These are phyloP conservation scores for Melanotaenia parkinsoni DNA, from an alignment of 2,797 vertebrate species.

Conservation along the genomic window DNA sequence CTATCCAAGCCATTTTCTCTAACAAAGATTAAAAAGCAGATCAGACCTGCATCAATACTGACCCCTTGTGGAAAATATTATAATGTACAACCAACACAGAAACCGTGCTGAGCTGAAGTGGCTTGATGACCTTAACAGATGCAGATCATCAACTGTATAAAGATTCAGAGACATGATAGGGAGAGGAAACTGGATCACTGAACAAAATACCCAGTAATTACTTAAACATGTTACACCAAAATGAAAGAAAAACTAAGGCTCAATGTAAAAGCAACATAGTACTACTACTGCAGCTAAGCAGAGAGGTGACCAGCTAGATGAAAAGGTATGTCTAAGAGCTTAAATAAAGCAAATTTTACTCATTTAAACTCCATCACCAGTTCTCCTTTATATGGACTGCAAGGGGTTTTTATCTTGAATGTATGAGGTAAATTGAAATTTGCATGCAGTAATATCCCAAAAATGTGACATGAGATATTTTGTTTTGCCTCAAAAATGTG, in stretches of 20 bases:
- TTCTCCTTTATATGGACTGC: no score
- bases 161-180: constrained; percentile 5
- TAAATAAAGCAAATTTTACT: no score
- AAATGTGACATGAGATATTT: no score
- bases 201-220: neutral
- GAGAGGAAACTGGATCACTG: neutral
- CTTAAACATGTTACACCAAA: neutral
- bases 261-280: no score
- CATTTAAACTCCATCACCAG: no score
- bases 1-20: neutral
- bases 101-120: neutral
- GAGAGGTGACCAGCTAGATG: no score
- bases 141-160: neutral
- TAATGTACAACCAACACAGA: constrained; percentile 30
- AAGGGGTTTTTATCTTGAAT: no score
- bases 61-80: constrained; percentile 64
- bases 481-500: no score
- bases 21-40: neutral
- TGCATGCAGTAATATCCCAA: no score
- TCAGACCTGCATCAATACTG: constrained; percentile 62
- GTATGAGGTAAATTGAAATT: no score
- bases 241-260: neutral
- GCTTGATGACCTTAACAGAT: constrained; percentile 12
- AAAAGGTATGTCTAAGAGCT: no score
- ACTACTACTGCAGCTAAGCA: no score